Evolutionary conservation across 2,888 invertebrate species (phyloP).

Genomic region (Ypsolopha sequella): DNA sequence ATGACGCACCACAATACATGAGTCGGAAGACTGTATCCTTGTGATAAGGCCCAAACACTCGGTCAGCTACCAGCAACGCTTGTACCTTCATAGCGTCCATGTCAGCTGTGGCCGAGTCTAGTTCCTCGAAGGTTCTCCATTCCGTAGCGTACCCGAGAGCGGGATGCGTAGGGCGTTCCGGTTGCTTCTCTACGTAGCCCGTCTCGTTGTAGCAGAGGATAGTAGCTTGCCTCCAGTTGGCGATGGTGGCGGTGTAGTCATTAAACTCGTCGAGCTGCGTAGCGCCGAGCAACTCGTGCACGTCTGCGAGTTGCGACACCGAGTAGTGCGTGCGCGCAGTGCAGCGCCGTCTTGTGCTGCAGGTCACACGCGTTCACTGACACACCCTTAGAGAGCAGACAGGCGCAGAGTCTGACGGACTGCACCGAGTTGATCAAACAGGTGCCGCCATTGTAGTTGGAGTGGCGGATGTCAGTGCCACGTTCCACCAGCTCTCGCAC

Average conservation of each 20-base stretch:
- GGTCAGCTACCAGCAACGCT: conserved; percentile 87
- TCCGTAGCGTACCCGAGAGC: too few relatives aligned
- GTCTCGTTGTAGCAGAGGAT: too few relatives aligned
- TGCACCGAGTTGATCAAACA: conserved; percentile 95
- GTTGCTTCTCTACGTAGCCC: too few relatives aligned
- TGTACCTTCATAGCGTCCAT: too few relatives aligned
- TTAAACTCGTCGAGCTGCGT: conserved; percentile 91
- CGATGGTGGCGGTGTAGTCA: conserved; percentile 77
- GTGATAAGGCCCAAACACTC: conserved; percentile 88
- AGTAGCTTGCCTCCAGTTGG: conserved; percentile 84
- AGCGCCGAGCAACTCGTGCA: conserved; percentile 87
- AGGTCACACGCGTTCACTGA: conserved; percentile 91
- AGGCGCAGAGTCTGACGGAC: conserved; percentile 83
- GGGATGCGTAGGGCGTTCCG: too few relatives aligned
- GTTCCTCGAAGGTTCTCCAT: too few relatives aligned
- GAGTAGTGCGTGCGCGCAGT: conserved; percentile 84
- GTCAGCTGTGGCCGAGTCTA: too few relatives aligned
- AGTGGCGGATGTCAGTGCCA: conserved; percentile 85
- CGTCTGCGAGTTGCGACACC: conserved; percentile 81
- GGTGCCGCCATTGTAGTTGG: conserved; percentile 93
- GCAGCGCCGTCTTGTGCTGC: conserved; percentile 91
- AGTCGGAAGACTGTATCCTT: conserved; percentile 88
- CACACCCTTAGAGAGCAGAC: conserved; percentile 81
- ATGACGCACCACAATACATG: too few relatives aligned
- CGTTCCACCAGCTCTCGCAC: conserved; percentile 81